A percentile compares a stretch with the other conserved stretches of the same genome.
Evolutionary conservation across 2,113 vertebrate genomes (phyloP).

Genomic region (Axis porcinus): DNA sequence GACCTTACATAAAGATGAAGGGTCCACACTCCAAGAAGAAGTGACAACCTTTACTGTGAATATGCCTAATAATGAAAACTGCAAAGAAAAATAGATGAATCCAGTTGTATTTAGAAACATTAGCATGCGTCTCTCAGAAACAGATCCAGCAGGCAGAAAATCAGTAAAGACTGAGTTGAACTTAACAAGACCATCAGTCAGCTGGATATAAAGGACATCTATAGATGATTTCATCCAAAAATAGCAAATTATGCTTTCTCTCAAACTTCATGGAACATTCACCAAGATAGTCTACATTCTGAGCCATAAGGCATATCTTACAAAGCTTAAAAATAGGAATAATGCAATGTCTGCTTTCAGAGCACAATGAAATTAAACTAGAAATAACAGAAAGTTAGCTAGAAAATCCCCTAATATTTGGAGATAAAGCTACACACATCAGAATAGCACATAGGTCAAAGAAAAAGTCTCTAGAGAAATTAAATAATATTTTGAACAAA

Average conservation of each 20-base stretch:
- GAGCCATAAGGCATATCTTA: neutral
- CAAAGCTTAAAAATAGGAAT: neutral
- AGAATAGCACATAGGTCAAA: neutral
- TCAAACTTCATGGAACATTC: neutral
- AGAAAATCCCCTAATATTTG: neutral
- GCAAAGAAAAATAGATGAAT: neutral
- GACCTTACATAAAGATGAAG: neutral
- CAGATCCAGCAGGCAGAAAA: neutral
- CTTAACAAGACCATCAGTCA: neutral
- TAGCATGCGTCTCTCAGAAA: neutral
- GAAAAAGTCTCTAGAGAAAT: neutral
- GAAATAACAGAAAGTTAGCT: neutral
- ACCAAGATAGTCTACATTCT: neutral
- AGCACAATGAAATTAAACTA: neutral
- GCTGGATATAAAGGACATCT: neutral
- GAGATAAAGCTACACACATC: neutral
- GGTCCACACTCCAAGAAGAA: neutral
- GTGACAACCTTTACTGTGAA: neutral
- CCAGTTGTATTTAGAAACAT: neutral
- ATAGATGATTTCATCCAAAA: neutral
- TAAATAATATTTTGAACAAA: neutral
- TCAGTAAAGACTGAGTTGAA: neutral
- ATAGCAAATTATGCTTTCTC: neutral
- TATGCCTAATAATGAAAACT: neutral
- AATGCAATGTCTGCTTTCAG: neutral